These are phyloP conservation scores for Pardosa pseudoannulata DNA, from an alignment of 2,888 invertebrate species.

Conservation along the genomic window DNA sequence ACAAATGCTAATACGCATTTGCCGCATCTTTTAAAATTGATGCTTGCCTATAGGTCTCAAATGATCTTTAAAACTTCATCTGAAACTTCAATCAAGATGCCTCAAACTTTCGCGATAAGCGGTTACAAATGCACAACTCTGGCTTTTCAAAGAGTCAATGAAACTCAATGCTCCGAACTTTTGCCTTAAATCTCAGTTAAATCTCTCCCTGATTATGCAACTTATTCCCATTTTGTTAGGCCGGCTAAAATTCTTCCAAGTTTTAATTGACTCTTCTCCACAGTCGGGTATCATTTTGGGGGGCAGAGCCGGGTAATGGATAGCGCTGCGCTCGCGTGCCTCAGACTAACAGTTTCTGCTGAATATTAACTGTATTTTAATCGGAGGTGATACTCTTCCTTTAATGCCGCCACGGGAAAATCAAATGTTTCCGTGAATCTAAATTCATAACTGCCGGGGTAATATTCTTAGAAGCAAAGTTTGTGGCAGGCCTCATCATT, in stretches of 20 bases:
- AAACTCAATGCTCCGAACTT: constrained; percentile 64
- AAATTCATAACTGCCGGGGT: constrained; percentile 62
- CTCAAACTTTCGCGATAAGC: constrained; percentile 33
- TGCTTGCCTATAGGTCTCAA: constrained; percentile 9
- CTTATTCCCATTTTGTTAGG: constrained; percentile 55
- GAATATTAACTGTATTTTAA: constrained; percentile 73
- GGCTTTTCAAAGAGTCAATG: constrained; percentile 48
- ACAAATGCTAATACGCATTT: constrained; percentile 7
- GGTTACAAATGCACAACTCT: constrained; percentile 40
- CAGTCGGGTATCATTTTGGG: constrained; percentile 35
- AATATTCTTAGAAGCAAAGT: constrained; percentile 69
- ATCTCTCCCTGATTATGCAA: constrained; percentile 62
- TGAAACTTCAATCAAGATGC: constrained; percentile 41
- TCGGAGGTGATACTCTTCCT: constrained; percentile 69
- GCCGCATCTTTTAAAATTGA: constrained; percentile 1
- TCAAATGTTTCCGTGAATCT: constrained; percentile 72
- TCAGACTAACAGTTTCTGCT: constrained; percentile 60
- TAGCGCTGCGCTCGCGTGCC: constrained; percentile 40
- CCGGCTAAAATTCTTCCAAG: constrained; percentile 53
- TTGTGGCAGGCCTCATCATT: constrained; percentile 62
- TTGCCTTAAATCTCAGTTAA: constrained; percentile 70
- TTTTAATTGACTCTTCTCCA: constrained; percentile 37
- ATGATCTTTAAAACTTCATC: constrained; percentile 16
- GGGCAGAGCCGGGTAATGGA: constrained; percentile 44
- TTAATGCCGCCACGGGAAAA: constrained; percentile 52